Percentiles rank a stretch among this genome's conserved stretches.
These are phyloP conservation scores for Gopherus flavomarginatus DNA, from an alignment of 2,113 vertebrate genomes.

Conservation along the genomic window DNA sequence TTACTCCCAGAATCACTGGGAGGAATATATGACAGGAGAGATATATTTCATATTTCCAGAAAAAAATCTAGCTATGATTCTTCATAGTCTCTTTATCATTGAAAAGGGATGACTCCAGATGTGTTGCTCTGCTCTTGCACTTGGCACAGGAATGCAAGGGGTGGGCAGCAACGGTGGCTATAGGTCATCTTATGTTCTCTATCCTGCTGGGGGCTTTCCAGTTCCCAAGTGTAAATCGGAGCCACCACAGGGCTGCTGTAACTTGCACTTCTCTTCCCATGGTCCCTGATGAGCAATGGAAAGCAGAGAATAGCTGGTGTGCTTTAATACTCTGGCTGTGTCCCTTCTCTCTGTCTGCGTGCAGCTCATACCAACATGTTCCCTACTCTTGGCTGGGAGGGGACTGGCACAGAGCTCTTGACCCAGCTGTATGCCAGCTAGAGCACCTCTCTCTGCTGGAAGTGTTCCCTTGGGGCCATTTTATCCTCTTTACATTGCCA, in stretches of 20 bases:
- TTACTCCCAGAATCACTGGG: accelerated
- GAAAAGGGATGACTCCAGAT: accelerated
- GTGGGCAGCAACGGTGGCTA: not conserved
- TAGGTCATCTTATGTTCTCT: not conserved
- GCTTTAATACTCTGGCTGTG: not conserved
- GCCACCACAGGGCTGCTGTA: not conserved
- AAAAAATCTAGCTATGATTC: not conserved
- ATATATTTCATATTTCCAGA: not conserved
- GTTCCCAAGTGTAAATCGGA: not conserved
- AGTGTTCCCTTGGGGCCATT: not conserved
- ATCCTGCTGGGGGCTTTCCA: not conserved
- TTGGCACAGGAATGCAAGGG: not conserved
- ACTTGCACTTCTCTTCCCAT: not conserved
- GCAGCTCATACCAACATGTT: not conserved
- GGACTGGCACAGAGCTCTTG: not conserved
- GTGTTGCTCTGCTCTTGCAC: not conserved
- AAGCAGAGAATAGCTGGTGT: not conserved
- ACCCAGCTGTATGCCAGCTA: not conserved
- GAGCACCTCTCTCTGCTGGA: not conserved
- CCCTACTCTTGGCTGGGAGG: not conserved
- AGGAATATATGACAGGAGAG: not conserved
- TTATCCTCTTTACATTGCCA: not conserved
- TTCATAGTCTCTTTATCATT: not conserved
- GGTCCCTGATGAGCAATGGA: not conserved
- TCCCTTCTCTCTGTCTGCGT: not conserved